Evolutionary conservation across 2,113 vertebrate species (phyloP).

Genomic region (Tretioscincus oriximinensis): DNA sequence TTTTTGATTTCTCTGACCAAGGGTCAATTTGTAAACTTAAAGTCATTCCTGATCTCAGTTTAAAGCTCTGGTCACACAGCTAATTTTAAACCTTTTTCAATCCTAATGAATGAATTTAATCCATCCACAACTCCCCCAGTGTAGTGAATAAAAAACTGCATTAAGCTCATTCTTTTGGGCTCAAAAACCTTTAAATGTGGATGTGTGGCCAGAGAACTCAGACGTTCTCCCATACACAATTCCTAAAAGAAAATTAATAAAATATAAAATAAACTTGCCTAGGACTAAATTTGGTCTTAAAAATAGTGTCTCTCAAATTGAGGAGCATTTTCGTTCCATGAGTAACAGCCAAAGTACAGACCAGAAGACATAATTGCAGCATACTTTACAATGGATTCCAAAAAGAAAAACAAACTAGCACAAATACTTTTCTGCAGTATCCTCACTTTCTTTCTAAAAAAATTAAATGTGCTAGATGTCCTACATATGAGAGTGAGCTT

Average conservation of each 20-base stretch:
- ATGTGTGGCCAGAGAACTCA: neutral
- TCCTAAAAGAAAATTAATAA: neutral
- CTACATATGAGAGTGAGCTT: neutral
- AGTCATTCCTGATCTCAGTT: no score
- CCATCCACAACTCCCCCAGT: no score
- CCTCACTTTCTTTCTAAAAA: neutral
- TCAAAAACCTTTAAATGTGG: no score
- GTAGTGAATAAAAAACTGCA: no score
- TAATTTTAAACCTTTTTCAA: no score
- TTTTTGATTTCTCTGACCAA: no score
- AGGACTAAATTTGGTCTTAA: neutral
- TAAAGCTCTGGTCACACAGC: no score
- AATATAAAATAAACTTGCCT: neutral
- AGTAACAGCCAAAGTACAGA: neutral
- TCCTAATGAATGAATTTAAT: no score
- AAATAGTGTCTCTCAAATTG: neutral
- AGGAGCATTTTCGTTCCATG: neutral
- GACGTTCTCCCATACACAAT: neutral
- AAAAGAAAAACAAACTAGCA: neutral
- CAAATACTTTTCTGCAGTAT: neutral
- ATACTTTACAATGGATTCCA: no score
- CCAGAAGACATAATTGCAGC: neutral
- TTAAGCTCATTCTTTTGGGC: no score
- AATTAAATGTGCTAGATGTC: neutral
- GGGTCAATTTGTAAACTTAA: no score